Conservation (phyloP, 1,140 invertebrate genomes). For the Lordiphosa collinella region DNA sequence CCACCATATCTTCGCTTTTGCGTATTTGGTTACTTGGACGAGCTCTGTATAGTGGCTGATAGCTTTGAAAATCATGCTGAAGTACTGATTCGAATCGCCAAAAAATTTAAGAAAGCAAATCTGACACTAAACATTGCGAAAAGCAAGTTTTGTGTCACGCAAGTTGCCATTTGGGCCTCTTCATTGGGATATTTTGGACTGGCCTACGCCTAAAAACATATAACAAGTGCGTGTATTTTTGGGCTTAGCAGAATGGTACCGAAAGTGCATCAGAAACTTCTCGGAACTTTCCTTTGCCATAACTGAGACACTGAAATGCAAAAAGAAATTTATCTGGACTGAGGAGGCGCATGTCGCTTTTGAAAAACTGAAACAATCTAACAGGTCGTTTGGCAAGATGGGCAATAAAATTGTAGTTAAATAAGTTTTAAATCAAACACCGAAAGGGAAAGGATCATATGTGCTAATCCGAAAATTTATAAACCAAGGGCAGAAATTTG, state of each 20-base stretch:
- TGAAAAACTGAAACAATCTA: conserved; percentile 5
- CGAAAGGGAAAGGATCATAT: conserved; percentile 12
- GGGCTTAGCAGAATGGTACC: conserved; percentile 66
- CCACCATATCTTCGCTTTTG: too few relatives aligned
- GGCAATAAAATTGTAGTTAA: neutral
- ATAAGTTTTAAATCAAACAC: neutral
- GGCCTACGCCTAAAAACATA: conserved; percentile 21
- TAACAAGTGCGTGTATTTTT: conserved; percentile 38
- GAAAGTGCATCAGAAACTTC: conserved; percentile 72
- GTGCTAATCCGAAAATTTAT: too few relatives aligned
- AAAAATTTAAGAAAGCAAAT: neutral
- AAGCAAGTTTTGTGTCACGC: neutral
- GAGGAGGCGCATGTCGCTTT: conserved; percentile 8
- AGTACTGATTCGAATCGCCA: neutral
- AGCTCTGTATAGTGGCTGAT: neutral
- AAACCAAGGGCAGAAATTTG: too few relatives aligned
- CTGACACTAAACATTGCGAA: conserved; percentile 1
- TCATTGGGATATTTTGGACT: conserved; percentile 29
- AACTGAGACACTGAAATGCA: neutral
- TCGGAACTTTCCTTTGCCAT: conserved; percentile 20
- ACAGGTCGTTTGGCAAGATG: conserved; percentile 3
- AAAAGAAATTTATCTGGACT: conserved; percentile 11
- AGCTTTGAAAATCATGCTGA: neutral
- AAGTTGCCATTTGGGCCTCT: conserved; percentile 18
- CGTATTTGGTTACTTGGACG: neutral